These are phyloP conservation scores for Dioctria linearis DNA, from an alignment of 2,888 invertebrate species.

Conservation along the genomic window DNA sequence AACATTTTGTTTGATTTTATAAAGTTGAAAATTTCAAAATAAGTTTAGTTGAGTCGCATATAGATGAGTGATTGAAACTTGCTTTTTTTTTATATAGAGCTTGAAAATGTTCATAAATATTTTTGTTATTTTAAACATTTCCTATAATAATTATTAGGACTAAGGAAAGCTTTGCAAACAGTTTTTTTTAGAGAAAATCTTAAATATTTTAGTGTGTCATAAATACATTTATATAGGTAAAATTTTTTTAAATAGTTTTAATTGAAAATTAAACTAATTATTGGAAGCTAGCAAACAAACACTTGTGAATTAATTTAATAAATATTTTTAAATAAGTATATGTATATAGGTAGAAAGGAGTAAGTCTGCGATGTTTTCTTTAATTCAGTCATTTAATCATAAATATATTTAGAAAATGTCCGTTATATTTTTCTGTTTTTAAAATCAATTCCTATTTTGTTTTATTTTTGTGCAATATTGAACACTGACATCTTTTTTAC, in stretches of 20 bases:
- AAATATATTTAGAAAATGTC: no score
- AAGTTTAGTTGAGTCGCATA: neutral
- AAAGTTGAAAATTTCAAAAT: neutral
- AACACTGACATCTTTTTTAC: no score
- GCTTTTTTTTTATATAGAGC: neutral
- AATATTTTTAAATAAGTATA: no score
- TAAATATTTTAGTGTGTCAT: constrained; percentile 17
- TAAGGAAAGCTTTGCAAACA: constrained; percentile 15
- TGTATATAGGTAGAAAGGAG: no score
- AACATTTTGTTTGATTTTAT: constrained; percentile 24
- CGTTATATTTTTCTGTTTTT: no score
- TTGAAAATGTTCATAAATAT: constrained; percentile 30
- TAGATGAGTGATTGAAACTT: neutral
- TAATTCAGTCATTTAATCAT: no score
- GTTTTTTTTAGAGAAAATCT: constrained; percentile 11
- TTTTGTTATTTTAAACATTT: neutral
- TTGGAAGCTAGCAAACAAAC: no score
- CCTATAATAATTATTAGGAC: constrained; percentile 15
- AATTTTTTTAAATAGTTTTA: neutral
- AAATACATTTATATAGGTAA: constrained; percentile 1
- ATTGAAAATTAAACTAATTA: no score
- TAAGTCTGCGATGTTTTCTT: no score
- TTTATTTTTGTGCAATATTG: no score
- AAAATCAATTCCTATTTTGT: no score
- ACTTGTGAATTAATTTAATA: no score